Evolutionary conservation across 30 jellyfish, hydroid and myxozoan species (phyloP).

Genomic region (Pelagia noctiluca): DNA sequence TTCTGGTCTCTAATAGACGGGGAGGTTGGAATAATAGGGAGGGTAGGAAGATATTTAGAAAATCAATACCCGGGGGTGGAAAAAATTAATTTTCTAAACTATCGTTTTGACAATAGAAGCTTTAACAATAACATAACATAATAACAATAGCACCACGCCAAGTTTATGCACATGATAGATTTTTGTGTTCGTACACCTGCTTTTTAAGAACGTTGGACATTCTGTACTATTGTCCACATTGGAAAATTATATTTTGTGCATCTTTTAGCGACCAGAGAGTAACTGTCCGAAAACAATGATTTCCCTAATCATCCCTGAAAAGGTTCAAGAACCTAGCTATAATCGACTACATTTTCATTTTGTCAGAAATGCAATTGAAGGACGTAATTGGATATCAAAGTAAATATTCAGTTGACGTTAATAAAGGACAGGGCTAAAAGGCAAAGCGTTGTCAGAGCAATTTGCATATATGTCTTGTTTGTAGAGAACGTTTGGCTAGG

Average conservation of each 20-base stretch:
- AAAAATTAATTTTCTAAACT: neutral
- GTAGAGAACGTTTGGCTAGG: constrained; percentile 21
- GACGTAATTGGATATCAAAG: constrained; percentile 16
- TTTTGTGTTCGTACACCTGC: neutral
- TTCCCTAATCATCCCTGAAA: constrained; percentile 3
- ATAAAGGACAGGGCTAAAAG: constrained; percentile 9
- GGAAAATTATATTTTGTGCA: neutral
- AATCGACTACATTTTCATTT: constrained; percentile 19
- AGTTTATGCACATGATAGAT: neutral
- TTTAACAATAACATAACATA: neutral
- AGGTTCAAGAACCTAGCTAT: constrained; percentile 11
- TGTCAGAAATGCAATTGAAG: constrained; percentile 15
- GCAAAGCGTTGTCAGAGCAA: constrained; percentile 25
- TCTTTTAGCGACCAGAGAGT: constrained; percentile 3
- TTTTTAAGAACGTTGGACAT: constrained; percentile 2
- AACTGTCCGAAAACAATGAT: constrained; percentile 9
- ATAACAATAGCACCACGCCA: neutral
- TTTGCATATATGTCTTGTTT: constrained; percentile 10
- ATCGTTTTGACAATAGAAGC: constrained; percentile 1
- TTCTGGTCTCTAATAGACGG: constrained; percentile 4
- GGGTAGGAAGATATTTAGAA: neutral
- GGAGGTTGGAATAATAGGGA: neutral
- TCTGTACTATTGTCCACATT: neutral
- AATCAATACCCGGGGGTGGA: neutral
- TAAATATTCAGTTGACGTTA: constrained; percentile 12